These are phyloP conservation scores for Tetragonula clypearis DNA, from an alignment of 1,140 invertebrate genomes.

Conservation along the genomic window DNA sequence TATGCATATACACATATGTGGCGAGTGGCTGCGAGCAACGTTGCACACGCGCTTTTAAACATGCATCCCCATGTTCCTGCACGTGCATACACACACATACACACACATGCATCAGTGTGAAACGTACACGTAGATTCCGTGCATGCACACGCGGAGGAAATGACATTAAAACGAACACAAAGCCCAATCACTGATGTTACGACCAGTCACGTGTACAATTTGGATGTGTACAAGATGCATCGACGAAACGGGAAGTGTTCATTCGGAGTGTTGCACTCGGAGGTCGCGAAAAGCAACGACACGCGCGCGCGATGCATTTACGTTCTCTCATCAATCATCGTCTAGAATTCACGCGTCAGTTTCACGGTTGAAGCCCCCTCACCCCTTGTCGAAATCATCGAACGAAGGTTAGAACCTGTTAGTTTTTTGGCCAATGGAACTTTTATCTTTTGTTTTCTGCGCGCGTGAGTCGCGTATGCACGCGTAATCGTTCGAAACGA, in stretches of 20 bases:
- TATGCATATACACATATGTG: no score
- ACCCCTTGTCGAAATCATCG: slow-evolving; percentile 16
- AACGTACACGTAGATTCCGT: not conserved
- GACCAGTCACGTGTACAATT: slow-evolving; percentile 15
- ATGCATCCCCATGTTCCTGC: not conserved
- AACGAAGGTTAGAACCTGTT: not conserved
- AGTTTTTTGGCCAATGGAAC: not conserved
- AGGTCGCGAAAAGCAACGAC: not conserved
- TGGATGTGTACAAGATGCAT: not conserved
- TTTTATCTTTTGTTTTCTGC: not conserved
- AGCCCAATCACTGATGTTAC: slow-evolving; percentile 44
- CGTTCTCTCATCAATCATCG: slow-evolving; percentile 43
- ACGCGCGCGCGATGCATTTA: slow-evolving; percentile 3
- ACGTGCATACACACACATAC: not conserved
- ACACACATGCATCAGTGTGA: not conserved
- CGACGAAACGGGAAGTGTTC: slow-evolving; percentile 35
- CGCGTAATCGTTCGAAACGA: no score
- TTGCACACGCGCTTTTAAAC: not conserved
- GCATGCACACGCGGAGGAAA: slow-evolving; percentile 33
- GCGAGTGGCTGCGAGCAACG: not conserved
- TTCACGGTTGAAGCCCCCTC: slow-evolving; percentile 8
- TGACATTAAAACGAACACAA: slow-evolving; percentile 63
- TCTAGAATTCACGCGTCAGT: not conserved
- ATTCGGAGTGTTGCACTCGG: slow-evolving; percentile 5
- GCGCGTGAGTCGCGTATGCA: not conserved